These are phyloP conservation scores for Spilogale gracilis DNA, from an alignment of 2,113 vertebrate genomes.

Conservation along the genomic window DNA sequence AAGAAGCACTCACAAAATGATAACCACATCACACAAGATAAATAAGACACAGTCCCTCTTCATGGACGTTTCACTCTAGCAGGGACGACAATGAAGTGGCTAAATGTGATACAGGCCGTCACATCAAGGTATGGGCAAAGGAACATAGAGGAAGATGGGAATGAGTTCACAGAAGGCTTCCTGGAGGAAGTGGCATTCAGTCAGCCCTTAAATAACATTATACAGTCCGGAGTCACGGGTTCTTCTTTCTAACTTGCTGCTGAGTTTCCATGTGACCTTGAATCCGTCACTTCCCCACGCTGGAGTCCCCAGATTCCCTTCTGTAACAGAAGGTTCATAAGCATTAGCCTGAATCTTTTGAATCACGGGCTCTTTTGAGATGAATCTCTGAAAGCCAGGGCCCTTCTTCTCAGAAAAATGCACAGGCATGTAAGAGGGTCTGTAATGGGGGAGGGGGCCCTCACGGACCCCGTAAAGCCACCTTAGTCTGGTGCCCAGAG, in stretches of 20 bases:
- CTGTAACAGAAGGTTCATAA: background rate
- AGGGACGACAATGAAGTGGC: background rate
- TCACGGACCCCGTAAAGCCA: background rate
- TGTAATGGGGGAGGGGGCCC: background rate
- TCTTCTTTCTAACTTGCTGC: background rate
- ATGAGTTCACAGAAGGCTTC: constrained; percentile 35
- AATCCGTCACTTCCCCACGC: background rate
- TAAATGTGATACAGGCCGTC: background rate
- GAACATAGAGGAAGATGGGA: background rate
- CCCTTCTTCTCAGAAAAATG: background rate
- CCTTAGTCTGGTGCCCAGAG: background rate
- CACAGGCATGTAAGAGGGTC: background rate
- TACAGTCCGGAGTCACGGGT: background rate
- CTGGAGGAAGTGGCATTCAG: background rate
- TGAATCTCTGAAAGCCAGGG: background rate
- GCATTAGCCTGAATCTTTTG: background rate
- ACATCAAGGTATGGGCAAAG: background rate
- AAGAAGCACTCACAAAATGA: background rate
- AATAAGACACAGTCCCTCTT: background rate
- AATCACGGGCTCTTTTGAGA: background rate
- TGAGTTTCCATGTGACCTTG: background rate
- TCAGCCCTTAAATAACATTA: background rate
- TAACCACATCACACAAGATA: accelerated
- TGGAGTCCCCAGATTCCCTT: background rate
- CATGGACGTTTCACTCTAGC: background rate